Conservation (phyloP, 2,888 invertebrate genomes). For the Acronicta leporina region DNA sequence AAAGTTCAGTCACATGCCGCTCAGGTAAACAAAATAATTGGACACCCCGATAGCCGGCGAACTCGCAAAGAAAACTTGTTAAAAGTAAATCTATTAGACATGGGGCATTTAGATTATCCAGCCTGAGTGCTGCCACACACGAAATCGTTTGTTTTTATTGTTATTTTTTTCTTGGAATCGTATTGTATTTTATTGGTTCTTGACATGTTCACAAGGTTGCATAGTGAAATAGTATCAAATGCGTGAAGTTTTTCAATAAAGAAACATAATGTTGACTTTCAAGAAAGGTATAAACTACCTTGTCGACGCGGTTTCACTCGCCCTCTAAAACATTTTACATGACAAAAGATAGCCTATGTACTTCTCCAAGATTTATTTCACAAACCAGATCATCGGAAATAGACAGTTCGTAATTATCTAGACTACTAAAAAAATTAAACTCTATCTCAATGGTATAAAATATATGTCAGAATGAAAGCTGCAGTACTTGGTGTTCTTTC, state of each 20-base stretch:
- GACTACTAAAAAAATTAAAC: no score
- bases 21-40: slow-evolving; percentile 45
- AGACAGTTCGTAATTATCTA: no score
- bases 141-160: slow-evolving; percentile 47
- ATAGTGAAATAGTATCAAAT: no score
- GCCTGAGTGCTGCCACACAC: slow-evolving; percentile 52
- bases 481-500: no score
- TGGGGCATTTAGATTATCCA: slow-evolving; percentile 51
- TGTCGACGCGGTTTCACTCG: no score
- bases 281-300: no score
- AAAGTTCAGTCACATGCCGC: slow-evolving; percentile 16
- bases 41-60: slow-evolving; percentile 23
- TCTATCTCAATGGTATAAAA: no score
- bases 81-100: slow-evolving; percentile 71
- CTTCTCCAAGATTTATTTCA: no score
- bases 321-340: no score
- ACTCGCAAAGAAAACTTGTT: slow-evolving; percentile 65
- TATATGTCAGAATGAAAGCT: no score
- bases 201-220: slow-evolving; percentile 17
- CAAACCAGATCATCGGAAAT: no score
- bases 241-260: not conserved
- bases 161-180: slow-evolving; percentile 40
- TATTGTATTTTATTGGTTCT: slow-evolving; percentile 27
- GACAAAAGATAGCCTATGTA: no score
- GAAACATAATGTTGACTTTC: not conserved